Base-by-base conservation (phyloP, 2,888 invertebrate genomes). In the Eupithecia exiguata region DNA sequence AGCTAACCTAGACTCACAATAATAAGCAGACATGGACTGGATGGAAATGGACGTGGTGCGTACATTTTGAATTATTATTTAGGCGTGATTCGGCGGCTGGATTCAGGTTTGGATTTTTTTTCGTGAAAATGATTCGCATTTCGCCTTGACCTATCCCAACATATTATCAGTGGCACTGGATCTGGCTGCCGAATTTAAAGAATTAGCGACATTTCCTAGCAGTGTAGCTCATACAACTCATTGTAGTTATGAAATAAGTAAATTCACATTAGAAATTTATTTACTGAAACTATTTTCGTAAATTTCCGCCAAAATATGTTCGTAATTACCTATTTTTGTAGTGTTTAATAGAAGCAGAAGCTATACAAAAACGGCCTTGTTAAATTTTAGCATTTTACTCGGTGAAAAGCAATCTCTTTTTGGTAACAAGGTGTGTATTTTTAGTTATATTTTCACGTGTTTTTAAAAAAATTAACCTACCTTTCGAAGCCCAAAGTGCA, bases 111-210 rank as follows among this genome's bases (percentile, higher is more conserved):
- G 35, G 68, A 66, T 53, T 66, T 79, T 77, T 84, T 84, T 86
- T 83, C 75, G 79, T 79, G 74, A 77, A 70, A 81, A 84, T 84
- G 61, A 79, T 82, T 58, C 5, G 5, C 25, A 12, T 84, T 85
- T 90, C 79, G 86, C 91, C 92, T 91, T 93, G 93, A 94, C 93
- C 94, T 93, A 92, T 90, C 91, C 89, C 92, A 93, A 94, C 91
- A 90, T 88, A 91, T 91, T 92, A 91, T 91, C 89, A 87, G 84
- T 82, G 83, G 79, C 74, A 78, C 84, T 81, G 83, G 79, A 78
- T 79, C 81, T 80, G 79, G 79, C 79, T 80, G 85, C 83, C 84
- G 84, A 88, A 87, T 85, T 87, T 88, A 88, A 21, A 87, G 84
- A 74, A 71, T 74, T 77, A 75, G 74, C 74, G 75, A 80, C 80